Evolutionary conservation across 1,140 invertebrate species (phyloP).

Genomic region (Brachionus paranguensis): DNA sequence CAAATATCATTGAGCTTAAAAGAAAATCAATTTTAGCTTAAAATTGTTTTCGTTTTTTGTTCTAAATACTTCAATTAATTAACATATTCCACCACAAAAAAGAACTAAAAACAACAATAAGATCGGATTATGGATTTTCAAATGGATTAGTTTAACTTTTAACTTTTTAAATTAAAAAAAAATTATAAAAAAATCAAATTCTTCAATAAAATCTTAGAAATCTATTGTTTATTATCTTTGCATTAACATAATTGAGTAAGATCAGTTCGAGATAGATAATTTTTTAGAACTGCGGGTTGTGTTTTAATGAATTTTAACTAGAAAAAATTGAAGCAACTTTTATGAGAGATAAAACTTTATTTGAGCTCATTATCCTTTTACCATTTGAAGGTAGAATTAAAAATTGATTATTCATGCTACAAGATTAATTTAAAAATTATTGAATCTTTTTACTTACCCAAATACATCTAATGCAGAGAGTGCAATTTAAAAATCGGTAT

Average conservation of each 20-base stretch:
- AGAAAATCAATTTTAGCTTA: not conserved
- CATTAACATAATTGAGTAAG: slow-evolving; percentile 17
- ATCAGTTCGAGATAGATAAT: not conserved
- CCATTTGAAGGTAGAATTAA: not conserved
- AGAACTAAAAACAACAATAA: not conserved
- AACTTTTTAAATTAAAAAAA: not conserved
- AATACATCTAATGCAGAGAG: not conserved
- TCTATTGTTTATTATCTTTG: slow-evolving; percentile 22
- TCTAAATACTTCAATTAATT: slow-evolving; percentile 27
- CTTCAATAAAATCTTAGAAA: not conserved
- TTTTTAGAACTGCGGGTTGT: slow-evolving; percentile 16
- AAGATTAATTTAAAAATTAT: not conserved
- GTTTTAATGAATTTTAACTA: slow-evolving; percentile 25
- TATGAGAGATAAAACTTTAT: not conserved
- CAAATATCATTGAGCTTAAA: slow-evolving; percentile 26
- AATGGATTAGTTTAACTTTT: slow-evolving; percentile 22
- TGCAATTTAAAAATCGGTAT: not conserved
- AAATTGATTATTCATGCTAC: not conserved
- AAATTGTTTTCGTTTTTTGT: slow-evolving; percentile 1
- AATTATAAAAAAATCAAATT: slow-evolving; percentile 19
- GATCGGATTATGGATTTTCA: not conserved
- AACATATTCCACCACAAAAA: slow-evolving; percentile 28
- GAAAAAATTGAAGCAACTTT: not conserved
- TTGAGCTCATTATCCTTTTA: not conserved
- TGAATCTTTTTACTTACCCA: not conserved